Conservation (phyloP, 2,888 invertebrate genomes). For the Acrocyrtus sp. region DNA sequence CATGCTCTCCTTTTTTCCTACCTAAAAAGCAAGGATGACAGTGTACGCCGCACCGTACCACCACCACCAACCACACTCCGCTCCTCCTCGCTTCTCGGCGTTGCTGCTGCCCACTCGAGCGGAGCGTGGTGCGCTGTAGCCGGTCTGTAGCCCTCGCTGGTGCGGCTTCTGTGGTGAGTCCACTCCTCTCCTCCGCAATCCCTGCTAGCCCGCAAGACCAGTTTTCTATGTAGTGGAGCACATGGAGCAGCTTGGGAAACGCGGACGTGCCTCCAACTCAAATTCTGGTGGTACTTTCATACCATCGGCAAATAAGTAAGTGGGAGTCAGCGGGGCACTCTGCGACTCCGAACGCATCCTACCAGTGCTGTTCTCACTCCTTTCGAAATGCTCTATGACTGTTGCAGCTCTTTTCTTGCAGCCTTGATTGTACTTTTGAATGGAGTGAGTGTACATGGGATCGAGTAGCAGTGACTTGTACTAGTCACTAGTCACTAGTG, state of each 20-base stretch:
- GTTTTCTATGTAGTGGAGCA: conserved; percentile 35
- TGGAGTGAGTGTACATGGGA: too few relatives aligned
- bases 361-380: too few relatives aligned
- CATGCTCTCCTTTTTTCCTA: conserved; percentile 10
- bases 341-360: too few relatives aligned
- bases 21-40: not conserved
- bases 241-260: conserved; percentile 36
- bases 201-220: not conserved
- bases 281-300: conserved; percentile 26
- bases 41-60: not conserved
- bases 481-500: too few relatives aligned
- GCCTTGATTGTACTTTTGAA: too few relatives aligned
- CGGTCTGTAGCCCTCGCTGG: not conserved
- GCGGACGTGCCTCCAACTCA: conserved; percentile 46
- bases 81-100: not conserved
- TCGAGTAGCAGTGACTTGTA: too few relatives aligned
- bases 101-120: not conserved
- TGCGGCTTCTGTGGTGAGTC: not conserved
- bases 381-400: too few relatives aligned
- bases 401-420: too few relatives aligned
- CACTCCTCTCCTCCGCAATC: too few relatives aligned
- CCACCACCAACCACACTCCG: not conserved
- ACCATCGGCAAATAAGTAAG: conserved; percentile 3
- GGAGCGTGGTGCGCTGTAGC: not conserved
- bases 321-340: too few relatives aligned